Base-by-base conservation (phyloP, 2,888 invertebrate species). In the Aquatica leii region DNA sequence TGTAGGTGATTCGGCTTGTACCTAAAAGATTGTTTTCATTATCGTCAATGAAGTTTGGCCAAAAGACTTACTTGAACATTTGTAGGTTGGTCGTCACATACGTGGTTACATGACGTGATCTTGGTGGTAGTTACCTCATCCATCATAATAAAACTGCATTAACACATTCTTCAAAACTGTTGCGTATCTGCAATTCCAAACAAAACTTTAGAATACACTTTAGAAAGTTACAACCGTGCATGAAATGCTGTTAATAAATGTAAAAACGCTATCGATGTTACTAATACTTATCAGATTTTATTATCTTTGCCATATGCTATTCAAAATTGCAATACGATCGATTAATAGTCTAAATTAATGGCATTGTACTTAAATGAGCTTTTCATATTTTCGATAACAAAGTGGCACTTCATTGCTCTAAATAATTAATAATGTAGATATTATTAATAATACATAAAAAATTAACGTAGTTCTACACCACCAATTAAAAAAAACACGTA, bases 1-100 rank as follows among this genome's bases (percentile, higher is more conserved):
- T 34, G 73, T 57, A 58, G 68, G 71, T 51, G 68, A 66, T 35
- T 73, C 73, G n/a, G 71, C 69, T 48, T 68, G 71, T 15, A 71
- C 72, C 75, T 76, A 63, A 5, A 65, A 3, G 5, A 43, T 43
- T 43, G 17, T 2, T 15, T 14, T 43, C 4, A 8, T 43, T 43
- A 17, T 15, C n/a, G n/a, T n/a, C n/a, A n/a, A n/a, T n/a, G 5
- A 11, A 2, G 9, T 5, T 9, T 14, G 8, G 17, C 5, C 31
- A 31, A 6, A 31, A 31, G 4, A 43, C 41, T 6, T 46, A 46
- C 46, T 20, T 46, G 46, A 11, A 17, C 18, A 11, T 46, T 18
- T 17, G 46, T 24, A 24, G 24, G 24, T 24, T 24, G 24, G 24
- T 24, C 6, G 24, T 24, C 24, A 24, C 6, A 9, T 20, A 46